Evolutionary conservation across 2,888 invertebrate genomes (phyloP), one percentile per base, ranked within the genome.

Genomic region (Athripsodes cinereus): DNA sequence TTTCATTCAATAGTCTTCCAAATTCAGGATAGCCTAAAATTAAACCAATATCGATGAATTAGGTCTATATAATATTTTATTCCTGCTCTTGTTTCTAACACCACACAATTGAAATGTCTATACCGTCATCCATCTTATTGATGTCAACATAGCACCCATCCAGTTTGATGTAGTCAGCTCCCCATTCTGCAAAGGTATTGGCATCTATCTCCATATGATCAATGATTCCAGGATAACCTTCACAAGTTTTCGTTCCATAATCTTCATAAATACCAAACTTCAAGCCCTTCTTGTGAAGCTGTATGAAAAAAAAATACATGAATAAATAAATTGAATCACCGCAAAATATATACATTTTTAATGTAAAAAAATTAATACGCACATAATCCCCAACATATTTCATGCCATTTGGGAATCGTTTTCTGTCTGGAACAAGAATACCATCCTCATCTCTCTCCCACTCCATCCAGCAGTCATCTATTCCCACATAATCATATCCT

Each of bases 181-280:
- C 82, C 90, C 90, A 92, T 20, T 84, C 81, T 5, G 88, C 89
- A 70, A 90, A 89, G 1, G 86, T 85, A 65, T 85, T 70, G 0
- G 88, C 87, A 72, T 91, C 90, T 3, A 75, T 68, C 67, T 83
- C 77, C 70, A 87, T 74, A 69, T 86, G 76, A 19, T 81, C 75
- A 53, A 84, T 74, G 60, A 85, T 83, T 44, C 90, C 90, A 1
- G 90, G 90, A 71, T 86, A 90, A 1, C 88, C 88, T 5, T 80
- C 88, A 69, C 90, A 92, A 0, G 91, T 92, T 56, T 79, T 72
- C 1, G 82, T 84, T 2, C 91, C 91, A 71, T 84, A 88, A 70
- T 91, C 89, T 67, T 85, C 87, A 68, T 92, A 92, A 59, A 90
- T 81, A 2, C 90, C 91, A 69, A 91, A 85, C 69, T 88, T 87